phyloP scores from a whole-genome alignment of 2,113 vertebrate genomes.

The Haemorhous mexicanus region DNA sequence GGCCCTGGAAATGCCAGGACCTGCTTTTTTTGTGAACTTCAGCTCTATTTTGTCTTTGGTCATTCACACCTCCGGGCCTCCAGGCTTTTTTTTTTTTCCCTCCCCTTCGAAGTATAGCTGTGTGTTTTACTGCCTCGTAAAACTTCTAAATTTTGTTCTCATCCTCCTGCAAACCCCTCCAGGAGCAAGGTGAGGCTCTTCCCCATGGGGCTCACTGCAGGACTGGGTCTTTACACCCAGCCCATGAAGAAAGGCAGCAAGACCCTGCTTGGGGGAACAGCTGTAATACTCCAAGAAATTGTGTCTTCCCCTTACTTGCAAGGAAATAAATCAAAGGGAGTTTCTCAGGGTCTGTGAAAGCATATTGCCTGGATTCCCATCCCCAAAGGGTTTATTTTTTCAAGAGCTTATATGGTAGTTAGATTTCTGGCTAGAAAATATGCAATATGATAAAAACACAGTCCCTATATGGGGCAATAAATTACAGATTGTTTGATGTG shows the following conservation, averaged over 20 bases:
- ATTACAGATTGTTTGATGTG: slow-evolving; percentile 59
- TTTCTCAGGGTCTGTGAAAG: slow-evolving; percentile 62
- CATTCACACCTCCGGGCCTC: not conserved
- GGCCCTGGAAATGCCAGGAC: not conserved
- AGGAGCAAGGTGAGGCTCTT: not conserved
- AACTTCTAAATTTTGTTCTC: slow-evolving; percentile 1
- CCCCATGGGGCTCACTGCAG: not conserved
- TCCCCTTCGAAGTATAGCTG: not conserved
- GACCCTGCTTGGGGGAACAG: slow-evolving; percentile 9
- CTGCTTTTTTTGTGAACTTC: not conserved
- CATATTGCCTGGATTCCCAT: slow-evolving; percentile 17
- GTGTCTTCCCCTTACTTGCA: slow-evolving; percentile 22
- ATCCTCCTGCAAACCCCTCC: not conserved
- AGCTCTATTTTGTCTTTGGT: not conserved
- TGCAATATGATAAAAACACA: slow-evolving; percentile 55
- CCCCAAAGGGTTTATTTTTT: slow-evolving; percentile 35
- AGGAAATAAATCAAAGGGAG: slow-evolving; percentile 53
- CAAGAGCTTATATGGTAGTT: slow-evolving; percentile 45
- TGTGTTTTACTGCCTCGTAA: not conserved
- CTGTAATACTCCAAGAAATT: slow-evolving; percentile 8
- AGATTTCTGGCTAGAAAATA: slow-evolving; percentile 54
- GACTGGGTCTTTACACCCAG: rapidly evolving
- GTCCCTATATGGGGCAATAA: slow-evolving; percentile 9
- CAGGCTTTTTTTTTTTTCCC: not conserved
- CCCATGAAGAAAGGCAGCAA: not conserved